Conservation (phyloP, 2,888 invertebrate genomes). For the Leptura quadrifasciata region DNA sequence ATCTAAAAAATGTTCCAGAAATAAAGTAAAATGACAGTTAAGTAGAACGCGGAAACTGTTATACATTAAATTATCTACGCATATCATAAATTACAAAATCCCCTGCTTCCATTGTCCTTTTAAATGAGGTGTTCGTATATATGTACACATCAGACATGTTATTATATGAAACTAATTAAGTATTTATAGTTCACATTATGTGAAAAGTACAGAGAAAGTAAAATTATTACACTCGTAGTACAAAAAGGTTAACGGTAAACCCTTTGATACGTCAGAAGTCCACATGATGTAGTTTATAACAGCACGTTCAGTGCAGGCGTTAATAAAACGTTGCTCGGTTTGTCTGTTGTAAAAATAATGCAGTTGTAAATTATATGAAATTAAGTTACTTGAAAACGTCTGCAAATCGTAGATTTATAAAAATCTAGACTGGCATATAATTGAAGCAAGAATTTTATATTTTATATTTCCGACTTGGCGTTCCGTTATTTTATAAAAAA, state of each 20-base stretch:
- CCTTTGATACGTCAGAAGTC: conserved; percentile 3
- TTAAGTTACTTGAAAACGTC: too few species aligned
- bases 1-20: too few species aligned
- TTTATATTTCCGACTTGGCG: too few species aligned
- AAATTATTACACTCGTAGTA: conserved; percentile 13
- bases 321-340: too few species aligned
- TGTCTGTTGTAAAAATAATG: too few species aligned
- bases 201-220: neutral
- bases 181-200: neutral
- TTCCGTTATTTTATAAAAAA: too few species aligned
- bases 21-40: neutral
- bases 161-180: conserved; percentile 14
- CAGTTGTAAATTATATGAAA: too few species aligned
- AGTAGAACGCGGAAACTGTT: neutral
- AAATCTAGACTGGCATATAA: too few species aligned
- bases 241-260: conserved; percentile 10
- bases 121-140: conserved; percentile 2
- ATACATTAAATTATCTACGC: neutral
- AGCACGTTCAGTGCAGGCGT: neutral
- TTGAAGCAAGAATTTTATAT: too few species aligned
- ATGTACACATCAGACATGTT: conserved; percentile 1
- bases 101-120: conserved; percentile 11
- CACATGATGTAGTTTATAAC: neutral
- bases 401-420: too few species aligned
- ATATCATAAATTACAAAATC: neutral